Base-by-base conservation (phyloP, 2,888 invertebrate species). In the Celastrina argiolus region DNA sequence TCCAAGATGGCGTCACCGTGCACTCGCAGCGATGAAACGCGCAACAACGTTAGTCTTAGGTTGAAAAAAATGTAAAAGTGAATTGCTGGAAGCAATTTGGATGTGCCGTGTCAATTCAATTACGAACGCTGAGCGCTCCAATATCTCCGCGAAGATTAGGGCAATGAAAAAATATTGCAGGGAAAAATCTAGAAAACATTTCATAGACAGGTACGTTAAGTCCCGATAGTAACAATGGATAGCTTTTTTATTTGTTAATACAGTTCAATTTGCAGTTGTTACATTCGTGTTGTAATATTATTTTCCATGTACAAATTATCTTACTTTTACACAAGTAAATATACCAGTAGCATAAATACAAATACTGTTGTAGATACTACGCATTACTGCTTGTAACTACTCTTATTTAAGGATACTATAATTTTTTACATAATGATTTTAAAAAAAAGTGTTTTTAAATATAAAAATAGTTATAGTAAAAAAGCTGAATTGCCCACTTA, bases 151-250 rank as follows among this genome's bases (percentile, higher is more conserved):
- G 72, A 75, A 78, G 78, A 79, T 82, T 80, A 82, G 74, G 81
- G 83, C 81, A 78, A 88, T 87, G 86, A 84, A 80, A 85, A 85
- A 81, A 80, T 79, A 75, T 78, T 81, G 73, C 70, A 82, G 78
- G 74, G 82, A 80, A 78, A 86, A 81, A 77, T 69, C 76, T 70
- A 78, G 72, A 70, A 77, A 76, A 70, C 77, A 73, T 76, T 79
- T 78, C 69, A 82, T 80, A 78, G 75, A 81, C 75, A 85, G 84
- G 86, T 85, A 70, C 36, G 56, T 26, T 63, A 63, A 16, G 22
- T 16, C 14, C 31, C 31, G 7, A 31, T 31, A 58, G 28, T 12
- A 45, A 45, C 16, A 10, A 22, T 22, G 51, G 51, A 51, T 51
- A n/a, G n/a, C n/a, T n/a, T n/a, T n/a, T n/a, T n/a, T n/a, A n/a